phyloP scores from a whole-genome alignment of 2,113 vertebrate species.

The Acrocephalus arundinaceus region DNA sequence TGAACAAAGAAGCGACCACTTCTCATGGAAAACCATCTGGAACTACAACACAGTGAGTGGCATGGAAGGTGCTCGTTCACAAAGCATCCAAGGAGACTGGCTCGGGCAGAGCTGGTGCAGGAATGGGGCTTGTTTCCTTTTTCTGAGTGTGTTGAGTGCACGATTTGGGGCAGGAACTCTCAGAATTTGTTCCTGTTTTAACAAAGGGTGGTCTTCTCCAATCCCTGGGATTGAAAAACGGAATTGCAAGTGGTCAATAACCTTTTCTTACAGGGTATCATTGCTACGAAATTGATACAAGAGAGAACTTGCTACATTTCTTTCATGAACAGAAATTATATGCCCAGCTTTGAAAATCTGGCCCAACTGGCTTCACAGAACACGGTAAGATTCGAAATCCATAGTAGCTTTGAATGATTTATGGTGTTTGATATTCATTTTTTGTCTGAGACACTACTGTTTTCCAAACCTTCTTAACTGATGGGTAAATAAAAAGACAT shows the following conservation, averaged over 20 bases:
- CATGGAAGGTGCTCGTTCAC: background rate
- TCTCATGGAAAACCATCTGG: constrained; percentile 51
- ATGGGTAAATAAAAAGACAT: background rate
- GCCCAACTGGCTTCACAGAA: background rate
- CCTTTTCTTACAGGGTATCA: constrained; percentile 53
- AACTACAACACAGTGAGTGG: constrained; percentile 49
- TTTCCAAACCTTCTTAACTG: background rate
- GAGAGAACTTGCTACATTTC: constrained; percentile 61
- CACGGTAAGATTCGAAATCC: background rate
- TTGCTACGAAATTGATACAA: constrained; percentile 29
- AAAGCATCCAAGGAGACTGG: background rate
- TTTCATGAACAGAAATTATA: background rate
- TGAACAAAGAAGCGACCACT: background rate
- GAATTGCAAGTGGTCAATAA: background rate
- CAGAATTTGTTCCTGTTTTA: fast-evolving
- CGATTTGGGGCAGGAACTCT: fast-evolving
- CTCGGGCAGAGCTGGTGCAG: background rate
- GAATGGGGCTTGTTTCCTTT: fast-evolving
- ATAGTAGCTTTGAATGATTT: fast-evolving
- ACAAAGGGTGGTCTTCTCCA: background rate
- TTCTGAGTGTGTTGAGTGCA: fast-evolving
- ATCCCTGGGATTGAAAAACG: background rate
- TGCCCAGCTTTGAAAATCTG: background rate
- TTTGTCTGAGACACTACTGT: too few species aligned
- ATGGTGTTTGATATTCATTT: background rate